Conservation (phyloP, 2,113 vertebrate species). For the Orcinus orca region DNA sequence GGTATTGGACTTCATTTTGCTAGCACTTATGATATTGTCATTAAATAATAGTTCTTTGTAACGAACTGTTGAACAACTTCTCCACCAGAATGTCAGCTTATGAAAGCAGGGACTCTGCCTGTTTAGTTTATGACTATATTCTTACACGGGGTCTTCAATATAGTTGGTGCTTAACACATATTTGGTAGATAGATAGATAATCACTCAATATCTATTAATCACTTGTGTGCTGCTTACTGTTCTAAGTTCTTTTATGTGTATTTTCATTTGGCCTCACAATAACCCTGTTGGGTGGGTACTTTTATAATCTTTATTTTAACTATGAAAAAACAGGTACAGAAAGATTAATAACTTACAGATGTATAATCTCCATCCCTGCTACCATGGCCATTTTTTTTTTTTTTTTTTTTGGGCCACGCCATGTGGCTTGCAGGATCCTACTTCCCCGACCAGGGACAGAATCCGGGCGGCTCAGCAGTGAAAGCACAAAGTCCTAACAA, state of each 20-base stretch:
- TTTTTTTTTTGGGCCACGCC: too few species aligned
- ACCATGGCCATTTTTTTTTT: not conserved
- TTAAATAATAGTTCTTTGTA: not conserved
- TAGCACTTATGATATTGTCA: not conserved
- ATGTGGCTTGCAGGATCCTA: too few species aligned
- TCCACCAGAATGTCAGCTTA: not conserved
- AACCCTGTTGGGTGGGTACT: not conserved
- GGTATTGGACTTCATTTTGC: not conserved
- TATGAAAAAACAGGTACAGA: not conserved
- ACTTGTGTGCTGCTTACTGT: not conserved
- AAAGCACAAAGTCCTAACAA: too few species aligned
- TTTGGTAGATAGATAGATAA: not conserved
- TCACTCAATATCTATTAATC: not conserved
- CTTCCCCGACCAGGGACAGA: too few species aligned
- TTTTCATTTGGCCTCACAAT: not conserved
- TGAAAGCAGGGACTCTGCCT: not conserved
- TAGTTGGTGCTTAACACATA: not conserved
- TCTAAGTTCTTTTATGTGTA: not conserved
- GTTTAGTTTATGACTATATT: not conserved
- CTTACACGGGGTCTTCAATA: not conserved
- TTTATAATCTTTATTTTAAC: not conserved
- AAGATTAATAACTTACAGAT: not conserved
- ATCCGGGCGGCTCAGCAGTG: too few species aligned
- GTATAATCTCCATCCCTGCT: not conserved
- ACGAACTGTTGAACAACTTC: not conserved